Evolutionary conservation across 2,888 invertebrate genomes (phyloP), one percentile per base, ranked within the genome.

Genomic region (Heliconius ismenius): DNA sequence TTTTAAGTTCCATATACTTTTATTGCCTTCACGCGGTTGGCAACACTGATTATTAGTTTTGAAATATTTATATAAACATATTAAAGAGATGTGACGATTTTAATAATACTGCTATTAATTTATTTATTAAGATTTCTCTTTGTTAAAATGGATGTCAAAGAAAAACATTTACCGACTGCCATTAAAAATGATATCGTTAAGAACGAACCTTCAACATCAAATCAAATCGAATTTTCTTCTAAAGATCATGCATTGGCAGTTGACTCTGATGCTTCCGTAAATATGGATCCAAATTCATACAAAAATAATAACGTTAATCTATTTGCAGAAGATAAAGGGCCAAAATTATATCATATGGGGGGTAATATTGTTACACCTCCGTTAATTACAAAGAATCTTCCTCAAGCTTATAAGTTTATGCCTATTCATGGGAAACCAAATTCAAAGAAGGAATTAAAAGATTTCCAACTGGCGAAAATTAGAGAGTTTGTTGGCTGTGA

Each of bases 401-500:
- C 89, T 0, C 85, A 87, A 62, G 85, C 85, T 4, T 93, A 89
- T 82, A 84, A 85, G 60, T 84, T 82, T n/a, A 80, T 92, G n/a
- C 92, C 92, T 6, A 84, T 92, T 62, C 84, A 82, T 76, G 91
- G 90, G 0, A 84, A 79, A 39, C 89, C 91, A 0, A 81, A 83
- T 24, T 77, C 80, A 1, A 83, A 81, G 18, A 83, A 73, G 0
- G 81, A 82, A 2, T 70, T 90, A 6, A 79, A 85, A 4, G 80
- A 86, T 0, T 90, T 87, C 79, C 84, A 85, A 58, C 80, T 83
- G 18, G 80, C 84, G 54, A 87, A 89, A 79, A 83, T 91, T 3
- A 86, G 85, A 75, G 88, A 91, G 60, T 93, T 86, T 86, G 85
- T 92, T 60, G 91, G 91, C 0, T 84, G 83, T 78, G 89, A 84